These are phyloP conservation scores for Scopus umbretta DNA, from an alignment of 2,113 vertebrate species.

Conservation along the genomic window DNA sequence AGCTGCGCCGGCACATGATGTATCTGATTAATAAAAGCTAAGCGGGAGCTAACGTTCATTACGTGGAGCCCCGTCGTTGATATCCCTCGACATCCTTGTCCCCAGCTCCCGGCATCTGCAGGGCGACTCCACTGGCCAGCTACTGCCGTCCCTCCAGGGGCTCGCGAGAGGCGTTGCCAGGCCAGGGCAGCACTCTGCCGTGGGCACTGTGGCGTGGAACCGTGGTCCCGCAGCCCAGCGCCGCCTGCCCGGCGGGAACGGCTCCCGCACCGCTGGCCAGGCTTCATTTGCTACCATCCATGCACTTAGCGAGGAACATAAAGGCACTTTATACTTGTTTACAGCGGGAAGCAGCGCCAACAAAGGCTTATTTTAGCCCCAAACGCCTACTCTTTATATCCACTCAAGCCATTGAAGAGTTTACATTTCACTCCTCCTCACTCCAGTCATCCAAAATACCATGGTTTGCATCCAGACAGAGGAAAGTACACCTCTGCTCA, in stretches of 20 bases:
- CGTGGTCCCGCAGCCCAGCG: too few relatives aligned
- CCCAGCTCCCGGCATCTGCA: background rate
- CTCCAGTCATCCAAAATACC: background rate
- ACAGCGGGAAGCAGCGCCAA: background rate
- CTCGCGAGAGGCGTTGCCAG: background rate
- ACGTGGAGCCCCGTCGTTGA: background rate
- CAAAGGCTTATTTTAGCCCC: background rate
- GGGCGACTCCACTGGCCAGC: background rate
- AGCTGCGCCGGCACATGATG: background rate
- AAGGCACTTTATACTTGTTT: background rate
- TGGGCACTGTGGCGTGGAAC: too few relatives aligned
- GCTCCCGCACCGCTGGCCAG: too few relatives aligned
- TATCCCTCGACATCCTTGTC: background rate
- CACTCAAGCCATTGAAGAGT: background rate
- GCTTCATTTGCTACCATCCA: background rate
- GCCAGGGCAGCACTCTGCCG: too few relatives aligned
- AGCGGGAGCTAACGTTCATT: background rate
- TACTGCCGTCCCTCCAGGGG: background rate
- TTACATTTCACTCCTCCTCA: background rate
- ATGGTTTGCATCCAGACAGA: background rate
- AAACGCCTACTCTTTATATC: background rate
- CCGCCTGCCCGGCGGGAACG: too few relatives aligned
- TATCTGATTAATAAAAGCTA: background rate
- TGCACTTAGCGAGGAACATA: accelerated
- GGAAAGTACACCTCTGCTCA: accelerated